A percentile compares a stretch with the other conserved stretches of the same genome.
These are phyloP conservation scores for Cheilosia urbana DNA, from an alignment of 2,888 invertebrate genomes.

Conservation along the genomic window DNA sequence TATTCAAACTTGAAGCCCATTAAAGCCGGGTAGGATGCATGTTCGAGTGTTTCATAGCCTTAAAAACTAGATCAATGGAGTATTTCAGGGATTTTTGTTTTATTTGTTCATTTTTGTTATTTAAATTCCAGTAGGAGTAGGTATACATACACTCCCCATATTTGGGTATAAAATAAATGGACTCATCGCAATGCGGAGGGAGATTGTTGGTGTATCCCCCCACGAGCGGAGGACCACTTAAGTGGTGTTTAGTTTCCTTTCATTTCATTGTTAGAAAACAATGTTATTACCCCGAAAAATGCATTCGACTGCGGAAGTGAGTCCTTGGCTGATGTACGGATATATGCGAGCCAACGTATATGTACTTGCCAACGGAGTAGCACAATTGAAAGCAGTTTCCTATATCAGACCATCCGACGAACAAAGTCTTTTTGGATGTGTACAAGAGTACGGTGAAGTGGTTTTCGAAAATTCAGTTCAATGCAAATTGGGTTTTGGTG, in stretches of 20 bases:
- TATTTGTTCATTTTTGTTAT: conserved; percentile 28
- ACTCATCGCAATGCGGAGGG: conserved; percentile 52
- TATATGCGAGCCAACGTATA: background rate
- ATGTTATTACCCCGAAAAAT: conserved; percentile 70
- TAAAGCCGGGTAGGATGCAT: conserved; percentile 29
- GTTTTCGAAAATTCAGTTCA: conserved; percentile 20
- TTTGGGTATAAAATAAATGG: conserved; percentile 52
- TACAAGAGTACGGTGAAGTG: conserved; percentile 4
- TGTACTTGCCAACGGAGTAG: background rate
- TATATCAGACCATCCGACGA: background rate
- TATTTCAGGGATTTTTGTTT: conserved; percentile 32
- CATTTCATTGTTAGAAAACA: conserved; percentile 70
- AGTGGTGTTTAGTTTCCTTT: conserved; percentile 71
- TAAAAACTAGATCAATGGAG: conserved; percentile 56
- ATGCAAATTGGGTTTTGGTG: conserved; percentile 35
- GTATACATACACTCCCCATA: background rate
- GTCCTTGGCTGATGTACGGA: conserved; percentile 28
- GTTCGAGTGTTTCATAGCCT: conserved; percentile 25
- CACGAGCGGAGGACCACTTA: conserved; percentile 49
- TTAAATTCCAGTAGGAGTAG: conserved; percentile 27
- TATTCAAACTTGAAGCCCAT: conserved; percentile 62
- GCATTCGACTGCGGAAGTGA: conserved; percentile 67
- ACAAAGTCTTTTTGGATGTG: conserved; percentile 1
- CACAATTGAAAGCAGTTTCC: conserved; percentile 5
- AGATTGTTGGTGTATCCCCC: conserved; percentile 16